Evolutionary conservation across 2,797 vertebrate genomes (phyloP).

Genomic region (Danio jaintianensis): DNA sequence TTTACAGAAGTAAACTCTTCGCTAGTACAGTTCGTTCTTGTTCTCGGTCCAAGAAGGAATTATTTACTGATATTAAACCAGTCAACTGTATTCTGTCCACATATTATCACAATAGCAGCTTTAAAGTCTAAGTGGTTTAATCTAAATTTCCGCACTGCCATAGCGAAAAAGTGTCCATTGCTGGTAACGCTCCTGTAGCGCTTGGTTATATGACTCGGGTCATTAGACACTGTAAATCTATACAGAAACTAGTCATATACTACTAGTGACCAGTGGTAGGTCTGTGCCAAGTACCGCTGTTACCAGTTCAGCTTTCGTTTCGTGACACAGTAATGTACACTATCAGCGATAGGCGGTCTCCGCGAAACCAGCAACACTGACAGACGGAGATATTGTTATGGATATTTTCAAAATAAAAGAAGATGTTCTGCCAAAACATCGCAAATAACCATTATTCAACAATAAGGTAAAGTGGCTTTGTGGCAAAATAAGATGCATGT

Average conservation of each 20-base stretch:
- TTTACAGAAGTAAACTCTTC: constrained; percentile 8
- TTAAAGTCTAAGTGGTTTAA: neutral
- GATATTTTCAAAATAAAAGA: constrained; percentile 41
- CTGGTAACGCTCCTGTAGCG: neutral
- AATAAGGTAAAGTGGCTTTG: neutral
- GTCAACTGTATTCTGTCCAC: neutral
- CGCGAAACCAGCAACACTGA: constrained; percentile 27
- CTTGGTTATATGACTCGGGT: neutral
- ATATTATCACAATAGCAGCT: neutral
- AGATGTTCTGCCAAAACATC: neutral
- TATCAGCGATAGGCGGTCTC: neutral
- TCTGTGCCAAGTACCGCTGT: neutral
- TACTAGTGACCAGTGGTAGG: neutral
- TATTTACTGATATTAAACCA: neutral
- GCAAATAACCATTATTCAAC: neutral
- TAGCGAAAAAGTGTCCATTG: neutral
- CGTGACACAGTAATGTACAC: neutral
- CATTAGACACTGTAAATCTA: neutral
- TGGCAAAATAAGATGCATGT: neutral
- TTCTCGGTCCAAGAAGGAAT: neutral
- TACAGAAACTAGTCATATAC: neutral
- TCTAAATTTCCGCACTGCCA: constrained; percentile 2
- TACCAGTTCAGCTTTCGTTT: constrained; percentile 30
- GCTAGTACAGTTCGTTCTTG: neutral
- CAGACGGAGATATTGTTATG: neutral